Percentiles rank a stretch among this genome's conserved stretches.
These are phyloP conservation scores for Tyrannus savana DNA, from an alignment of 2,113 vertebrate species.

Conservation along the genomic window DNA sequence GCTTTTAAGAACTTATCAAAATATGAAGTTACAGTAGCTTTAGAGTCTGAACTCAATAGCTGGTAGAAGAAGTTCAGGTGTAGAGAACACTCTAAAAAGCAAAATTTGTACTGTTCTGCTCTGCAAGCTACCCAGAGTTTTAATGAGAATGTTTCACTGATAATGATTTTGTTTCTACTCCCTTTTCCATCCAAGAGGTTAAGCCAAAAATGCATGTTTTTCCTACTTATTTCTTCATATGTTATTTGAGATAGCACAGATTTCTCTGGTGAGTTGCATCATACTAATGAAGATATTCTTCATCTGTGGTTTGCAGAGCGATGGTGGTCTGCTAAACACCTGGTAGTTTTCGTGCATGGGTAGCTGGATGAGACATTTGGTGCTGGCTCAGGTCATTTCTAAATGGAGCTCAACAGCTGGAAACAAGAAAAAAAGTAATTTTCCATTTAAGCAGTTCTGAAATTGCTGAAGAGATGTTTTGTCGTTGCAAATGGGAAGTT, in stretches of 20 bases:
- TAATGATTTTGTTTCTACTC: not conserved
- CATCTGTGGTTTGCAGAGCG: not conserved
- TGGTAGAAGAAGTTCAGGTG: not conserved
- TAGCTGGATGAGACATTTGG: not conserved
- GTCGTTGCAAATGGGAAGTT: not conserved
- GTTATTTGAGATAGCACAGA: not conserved
- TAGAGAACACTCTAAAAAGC: not conserved
- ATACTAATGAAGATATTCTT: not conserved
- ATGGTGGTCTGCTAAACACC: conserved; percentile 22
- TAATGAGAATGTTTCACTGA: not conserved
- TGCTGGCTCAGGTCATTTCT: conserved; percentile 22
- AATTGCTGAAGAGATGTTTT: not conserved
- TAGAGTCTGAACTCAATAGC: not conserved
- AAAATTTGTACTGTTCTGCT: not conserved
- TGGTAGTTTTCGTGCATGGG: not conserved
- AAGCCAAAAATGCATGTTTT: not conserved
- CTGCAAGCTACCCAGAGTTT: not conserved
- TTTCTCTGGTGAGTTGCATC: not conserved
- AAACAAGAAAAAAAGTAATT: conserved; percentile 15
- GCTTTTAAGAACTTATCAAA: not conserved
- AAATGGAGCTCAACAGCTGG: conserved; percentile 17
- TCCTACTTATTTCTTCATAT: not conserved
- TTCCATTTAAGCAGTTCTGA: conserved; percentile 32
- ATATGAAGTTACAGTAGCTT: not conserved
- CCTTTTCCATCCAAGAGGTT: not conserved